Base-by-base conservation (phyloP, 2,888 invertebrate genomes). In the Leptura quadrifasciata region DNA sequence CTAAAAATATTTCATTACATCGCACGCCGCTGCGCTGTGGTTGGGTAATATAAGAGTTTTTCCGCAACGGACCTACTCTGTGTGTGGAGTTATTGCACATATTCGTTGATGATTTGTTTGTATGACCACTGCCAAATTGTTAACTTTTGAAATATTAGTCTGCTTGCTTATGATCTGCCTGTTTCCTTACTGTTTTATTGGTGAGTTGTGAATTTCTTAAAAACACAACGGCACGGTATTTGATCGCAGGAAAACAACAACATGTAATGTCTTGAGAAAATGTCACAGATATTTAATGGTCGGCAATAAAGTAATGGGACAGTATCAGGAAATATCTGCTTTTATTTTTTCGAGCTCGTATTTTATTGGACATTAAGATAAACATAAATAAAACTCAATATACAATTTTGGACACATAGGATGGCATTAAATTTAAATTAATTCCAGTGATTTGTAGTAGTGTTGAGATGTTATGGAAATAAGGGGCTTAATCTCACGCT, bases 91-190 rank as follows among this genome's bases (percentile, higher is more conserved):
- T 61, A 61, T 61, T 24, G 60, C 60, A 61, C 60, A 61, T 61
- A 61, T 61, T 61, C 60, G 31, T 31, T 31, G 60, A 61, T 61
- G 77, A 77, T 77, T 77, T 77, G 75, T 77, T 75, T 63, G 35
- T 52, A 24, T 65, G 69, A 75, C 75, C 72, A 58, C 63, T 77
- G 77, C 77, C 77, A 77, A 77, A 77, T 75, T 77, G 75, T 71
- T 72, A 77, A 76, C 68, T 70, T 61, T 60, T 61, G 71, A 71
- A 61, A 57, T 71, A 60, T 71, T 61, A 39, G 71, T 57, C 39
- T 72, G 74, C 72, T 79, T 76, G 77, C 78, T 78, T 61, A 61
- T 61, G 60, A 61, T 61, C 15, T 47, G 47, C 47, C n/a, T n/a
- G 47, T n/a, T 47, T 47, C 47, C 31, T 31, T 31, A 31, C 60